A percentile compares a stretch with the other conserved stretches of the same genome.
Evolutionary conservation across 2,113 vertebrate genomes (phyloP).

Genomic region (Protobothrops flavoviridis): DNA sequence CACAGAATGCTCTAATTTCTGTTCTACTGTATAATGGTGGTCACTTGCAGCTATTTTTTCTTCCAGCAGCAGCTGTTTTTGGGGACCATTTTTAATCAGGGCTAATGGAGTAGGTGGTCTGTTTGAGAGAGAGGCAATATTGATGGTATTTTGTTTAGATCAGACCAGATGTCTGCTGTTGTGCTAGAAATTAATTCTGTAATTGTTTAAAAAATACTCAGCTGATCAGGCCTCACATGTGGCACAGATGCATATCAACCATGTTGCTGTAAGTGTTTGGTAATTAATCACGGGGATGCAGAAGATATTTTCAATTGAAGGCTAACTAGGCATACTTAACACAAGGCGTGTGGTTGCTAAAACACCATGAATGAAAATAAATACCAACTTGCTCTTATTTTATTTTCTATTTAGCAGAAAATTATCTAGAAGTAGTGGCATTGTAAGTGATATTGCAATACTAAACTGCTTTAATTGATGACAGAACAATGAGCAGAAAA

Average conservation of each 20-base stretch:
- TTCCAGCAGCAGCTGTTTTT: slow-evolving; percentile 16
- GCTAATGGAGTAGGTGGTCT: background rate
- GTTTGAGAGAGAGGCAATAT: slow-evolving; percentile 24
- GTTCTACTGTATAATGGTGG: background rate
- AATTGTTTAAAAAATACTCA: slow-evolving; percentile 55
- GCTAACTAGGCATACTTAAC: slow-evolving; percentile 23
- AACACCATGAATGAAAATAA: slow-evolving; percentile 3
- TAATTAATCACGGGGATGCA: slow-evolving; percentile 51
- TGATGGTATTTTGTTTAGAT: slow-evolving; percentile 39
- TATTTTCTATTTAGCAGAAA: slow-evolving; percentile 3
- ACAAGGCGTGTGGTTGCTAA: background rate
- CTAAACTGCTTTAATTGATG: slow-evolving; percentile 19
- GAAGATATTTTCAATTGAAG: slow-evolving; percentile 21
- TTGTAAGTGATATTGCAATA: slow-evolving; percentile 1
- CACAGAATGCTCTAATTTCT: background rate
- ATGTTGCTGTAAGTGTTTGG: slow-evolving; percentile 32
- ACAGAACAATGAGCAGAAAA: background rate
- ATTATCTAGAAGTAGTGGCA: background rate
- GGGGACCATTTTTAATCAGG: background rate
- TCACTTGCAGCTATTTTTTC: background rate
- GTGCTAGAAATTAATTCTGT: slow-evolving; percentile 54
- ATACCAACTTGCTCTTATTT: background rate
- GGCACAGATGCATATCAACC: slow-evolving; percentile 52
- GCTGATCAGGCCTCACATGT: slow-evolving; percentile 43
- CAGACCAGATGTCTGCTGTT: slow-evolving; percentile 57